These are phyloP conservation scores for Cyprinodon brontotheroides DNA, from an alignment of 2,113 vertebrate genomes.

Conservation along the genomic window DNA sequence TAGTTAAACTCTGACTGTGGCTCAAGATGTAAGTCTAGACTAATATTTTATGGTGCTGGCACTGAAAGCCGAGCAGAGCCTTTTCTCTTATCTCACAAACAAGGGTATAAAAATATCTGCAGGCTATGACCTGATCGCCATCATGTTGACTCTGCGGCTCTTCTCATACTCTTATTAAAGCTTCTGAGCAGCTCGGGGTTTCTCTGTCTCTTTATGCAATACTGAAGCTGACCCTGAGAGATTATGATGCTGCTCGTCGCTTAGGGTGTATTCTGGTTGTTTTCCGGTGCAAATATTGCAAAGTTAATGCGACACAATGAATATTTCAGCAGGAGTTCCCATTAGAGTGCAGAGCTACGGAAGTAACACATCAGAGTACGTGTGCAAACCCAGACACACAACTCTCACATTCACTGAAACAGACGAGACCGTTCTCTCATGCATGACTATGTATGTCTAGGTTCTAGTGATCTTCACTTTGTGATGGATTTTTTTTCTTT, in stretches of 20 bases:
- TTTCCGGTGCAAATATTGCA: slow-evolving; percentile 70
- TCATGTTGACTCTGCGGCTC: slow-evolving; percentile 20
- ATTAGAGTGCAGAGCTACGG: slow-evolving; percentile 57
- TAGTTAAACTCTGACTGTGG: neutral
- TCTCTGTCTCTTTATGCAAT: slow-evolving; percentile 16
- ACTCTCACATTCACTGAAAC: slow-evolving; percentile 6
- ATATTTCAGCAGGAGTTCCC: slow-evolving; percentile 73
- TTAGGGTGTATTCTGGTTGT: slow-evolving; percentile 50
- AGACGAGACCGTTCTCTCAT: slow-evolving; percentile 14
- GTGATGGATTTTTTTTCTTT: neutral
- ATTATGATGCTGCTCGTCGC: slow-evolving; percentile 46
- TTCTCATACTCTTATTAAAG: slow-evolving; percentile 12
- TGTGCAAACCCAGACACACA: slow-evolving; percentile 15
- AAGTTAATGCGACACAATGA: slow-evolving; percentile 71
- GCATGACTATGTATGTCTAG: neutral
- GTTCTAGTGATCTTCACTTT: neutral
- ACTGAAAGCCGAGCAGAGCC: neutral
- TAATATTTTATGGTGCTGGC: slow-evolving; percentile 23
- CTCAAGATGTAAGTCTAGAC: slow-evolving; percentile 27
- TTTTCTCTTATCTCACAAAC: neutral
- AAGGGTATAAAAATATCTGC: slow-evolving; percentile 10
- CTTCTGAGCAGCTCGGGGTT: slow-evolving; percentile 9
- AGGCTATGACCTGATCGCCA: slow-evolving; percentile 5
- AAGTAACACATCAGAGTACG: slow-evolving; percentile 35
- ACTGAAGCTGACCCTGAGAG: slow-evolving; percentile 41